A percentile compares a stretch with the other conserved stretches of the same genome.
Evolutionary conservation across 2,797 vertebrate genomes (phyloP).

Genomic region (Danio aesculapii): DNA sequence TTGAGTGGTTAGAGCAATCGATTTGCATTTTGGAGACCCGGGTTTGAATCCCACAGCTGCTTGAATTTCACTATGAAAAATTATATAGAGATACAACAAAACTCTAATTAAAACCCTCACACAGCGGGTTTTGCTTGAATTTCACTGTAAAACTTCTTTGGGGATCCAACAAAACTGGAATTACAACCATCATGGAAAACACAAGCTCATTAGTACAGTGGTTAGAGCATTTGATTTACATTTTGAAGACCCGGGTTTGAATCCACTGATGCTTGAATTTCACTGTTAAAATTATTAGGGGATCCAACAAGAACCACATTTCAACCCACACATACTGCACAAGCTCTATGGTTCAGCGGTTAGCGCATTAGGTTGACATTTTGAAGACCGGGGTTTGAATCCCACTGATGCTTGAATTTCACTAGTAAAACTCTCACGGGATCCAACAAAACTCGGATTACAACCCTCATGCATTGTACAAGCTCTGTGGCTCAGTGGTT

Average conservation of each 20-base stretch:
- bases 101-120: no score
- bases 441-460: not conserved
- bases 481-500: no score
- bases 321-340: not conserved
- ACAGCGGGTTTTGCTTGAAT: no score
- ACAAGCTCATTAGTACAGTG: no score
- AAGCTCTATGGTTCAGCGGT: not conserved
- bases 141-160: no score
- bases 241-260: no score
- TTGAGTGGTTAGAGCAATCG: not conserved
- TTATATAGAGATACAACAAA: no score
- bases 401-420: not conserved
- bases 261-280: no score
- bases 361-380: fast-evolving
- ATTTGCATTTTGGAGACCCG: not conserved
- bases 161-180: no score
- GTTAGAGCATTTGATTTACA: not conserved
- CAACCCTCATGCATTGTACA: no score
- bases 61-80: not conserved
- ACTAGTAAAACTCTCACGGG: not conserved
- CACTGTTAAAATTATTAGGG: no score
- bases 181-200: no score
- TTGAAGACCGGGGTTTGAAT: not conserved
- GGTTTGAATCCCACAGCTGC: not conserved
- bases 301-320: not conserved